phyloP scores from a whole-genome alignment of 1,140 invertebrate genomes.

The Diprion similis region DNA sequence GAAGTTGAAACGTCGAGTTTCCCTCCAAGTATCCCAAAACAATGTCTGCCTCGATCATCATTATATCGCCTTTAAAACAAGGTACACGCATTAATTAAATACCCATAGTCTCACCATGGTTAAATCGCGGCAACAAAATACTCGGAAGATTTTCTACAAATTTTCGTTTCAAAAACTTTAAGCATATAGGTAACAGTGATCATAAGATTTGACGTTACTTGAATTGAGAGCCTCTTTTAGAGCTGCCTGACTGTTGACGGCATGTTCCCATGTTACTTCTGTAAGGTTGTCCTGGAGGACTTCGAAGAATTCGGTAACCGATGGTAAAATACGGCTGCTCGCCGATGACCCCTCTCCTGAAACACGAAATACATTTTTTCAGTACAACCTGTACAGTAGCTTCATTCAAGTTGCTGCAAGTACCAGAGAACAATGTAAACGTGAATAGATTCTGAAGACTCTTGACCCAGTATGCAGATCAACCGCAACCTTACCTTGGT shows the following conservation, averaged over 20 bases:
- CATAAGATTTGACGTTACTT: conserved; percentile 46
- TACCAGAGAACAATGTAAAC: background rate
- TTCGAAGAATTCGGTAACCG: conserved; percentile 51
- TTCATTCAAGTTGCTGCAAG: background rate
- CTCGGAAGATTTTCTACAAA: too few species aligned
- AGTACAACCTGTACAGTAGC: background rate
- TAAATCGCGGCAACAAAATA: background rate
- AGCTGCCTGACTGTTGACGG: conserved; percentile 73
- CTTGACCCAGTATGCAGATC: background rate
- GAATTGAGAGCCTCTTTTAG: conserved; percentile 67
- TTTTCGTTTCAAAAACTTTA: too few species aligned
- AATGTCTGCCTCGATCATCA: conserved; percentile 91
- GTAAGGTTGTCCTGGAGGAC: conserved; percentile 68
- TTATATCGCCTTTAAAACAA: conserved; percentile 47
- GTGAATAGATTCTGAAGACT: background rate
- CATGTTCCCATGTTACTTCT: conserved; percentile 83
- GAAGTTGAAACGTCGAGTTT: conserved; percentile 57
- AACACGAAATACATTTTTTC: background rate
- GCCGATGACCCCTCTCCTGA: conserved; percentile 34
- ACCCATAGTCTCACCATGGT: conserved; percentile 19
- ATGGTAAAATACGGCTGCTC: conserved; percentile 33
- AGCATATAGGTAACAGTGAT: too few species aligned
- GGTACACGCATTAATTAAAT: background rate
- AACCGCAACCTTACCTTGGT: background rate
- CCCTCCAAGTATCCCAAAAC: conserved; percentile 68